Conservation (phyloP, 37 sponge, comb jelly and placozoan species). For the Ianthella basta region DNA sequence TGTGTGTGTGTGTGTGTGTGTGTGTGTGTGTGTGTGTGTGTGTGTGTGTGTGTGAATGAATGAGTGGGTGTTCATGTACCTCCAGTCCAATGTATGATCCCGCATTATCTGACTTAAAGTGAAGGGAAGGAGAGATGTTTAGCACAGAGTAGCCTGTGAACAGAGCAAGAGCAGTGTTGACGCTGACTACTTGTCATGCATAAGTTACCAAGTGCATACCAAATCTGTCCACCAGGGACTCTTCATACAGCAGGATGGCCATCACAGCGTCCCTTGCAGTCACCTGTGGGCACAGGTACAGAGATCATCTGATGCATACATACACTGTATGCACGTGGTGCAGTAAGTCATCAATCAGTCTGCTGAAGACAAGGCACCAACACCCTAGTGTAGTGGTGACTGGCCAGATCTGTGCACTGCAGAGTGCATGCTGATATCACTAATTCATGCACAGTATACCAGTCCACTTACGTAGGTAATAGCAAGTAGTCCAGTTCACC, state of each 20-base stretch:
- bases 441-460: too few species aligned
- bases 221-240: slow-evolving; percentile 51
- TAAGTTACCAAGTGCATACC: slow-evolving; percentile 29
- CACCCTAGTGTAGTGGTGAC: too few species aligned
- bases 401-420: too few species aligned
- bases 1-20: too few species aligned
- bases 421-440: too few species aligned
- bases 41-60: too few species aligned
- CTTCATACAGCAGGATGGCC: slow-evolving; percentile 67
- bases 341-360: not conserved
- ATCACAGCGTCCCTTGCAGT: slow-evolving; percentile 50
- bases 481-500: too few species aligned
- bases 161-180: not conserved
- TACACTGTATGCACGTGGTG: not conserved
- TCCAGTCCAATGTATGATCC: slow-evolving; percentile 48
- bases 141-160: slow-evolving; percentile 59
- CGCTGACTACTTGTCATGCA: too few species aligned
- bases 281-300: slow-evolving; percentile 29
- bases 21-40: too few species aligned
- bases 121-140: slow-evolving; percentile 40
- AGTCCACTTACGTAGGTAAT: too few species aligned
- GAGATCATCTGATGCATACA: not conserved
- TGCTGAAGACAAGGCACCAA: too few species aligned
- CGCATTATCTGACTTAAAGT: slow-evolving; percentile 33
- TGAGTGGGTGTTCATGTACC: slow-evolving; percentile 2